Conservation (phyloP, 2,113 vertebrate species). For the Herpailurus yagouaroundi region DNA sequence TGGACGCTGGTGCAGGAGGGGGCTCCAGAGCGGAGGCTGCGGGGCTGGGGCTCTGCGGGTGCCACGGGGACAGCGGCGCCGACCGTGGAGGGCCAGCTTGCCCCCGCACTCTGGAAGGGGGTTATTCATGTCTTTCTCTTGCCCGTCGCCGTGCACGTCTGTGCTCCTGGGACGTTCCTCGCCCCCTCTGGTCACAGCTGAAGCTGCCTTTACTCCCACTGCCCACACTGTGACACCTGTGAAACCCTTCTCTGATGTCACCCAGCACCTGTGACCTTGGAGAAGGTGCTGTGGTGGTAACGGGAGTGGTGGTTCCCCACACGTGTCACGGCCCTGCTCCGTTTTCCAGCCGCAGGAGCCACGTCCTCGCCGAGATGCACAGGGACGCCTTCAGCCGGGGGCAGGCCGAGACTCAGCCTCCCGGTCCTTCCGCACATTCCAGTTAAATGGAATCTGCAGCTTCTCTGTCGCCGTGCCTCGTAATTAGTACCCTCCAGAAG, state of each 20-base stretch:
- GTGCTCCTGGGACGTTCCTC: rapidly evolving
- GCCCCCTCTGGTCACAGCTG: rapidly evolving
- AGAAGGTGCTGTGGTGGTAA: rapidly evolving
- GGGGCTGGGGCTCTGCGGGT: too few species aligned
- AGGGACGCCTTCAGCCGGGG: rapidly evolving
- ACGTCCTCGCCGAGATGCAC: rapidly evolving
- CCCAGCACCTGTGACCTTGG: background rate
- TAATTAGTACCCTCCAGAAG: background rate
- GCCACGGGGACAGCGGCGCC: rapidly evolving
- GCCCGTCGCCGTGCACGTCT: rapidly evolving
- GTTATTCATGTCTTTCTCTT: background rate
- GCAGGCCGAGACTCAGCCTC: too few species aligned
- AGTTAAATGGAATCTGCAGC: rapidly evolving
- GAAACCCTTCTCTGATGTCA: rapidly evolving
- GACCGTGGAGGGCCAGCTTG: background rate
- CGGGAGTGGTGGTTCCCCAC: rapidly evolving
- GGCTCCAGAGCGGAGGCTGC: background rate
- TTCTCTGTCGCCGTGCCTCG: background rate
- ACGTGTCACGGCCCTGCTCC: rapidly evolving
- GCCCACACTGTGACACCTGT: rapidly evolving
- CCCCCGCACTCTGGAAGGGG: background rate
- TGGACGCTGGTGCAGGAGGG: background rate
- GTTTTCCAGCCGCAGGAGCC: rapidly evolving
- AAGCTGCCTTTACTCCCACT: rapidly evolving
- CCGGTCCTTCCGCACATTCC: rapidly evolving